Percentiles rank a stretch among this genome's conserved stretches.
Evolutionary conservation across 2,797 vertebrate species (phyloP).

Genomic region (Sciaenops ocellatus): DNA sequence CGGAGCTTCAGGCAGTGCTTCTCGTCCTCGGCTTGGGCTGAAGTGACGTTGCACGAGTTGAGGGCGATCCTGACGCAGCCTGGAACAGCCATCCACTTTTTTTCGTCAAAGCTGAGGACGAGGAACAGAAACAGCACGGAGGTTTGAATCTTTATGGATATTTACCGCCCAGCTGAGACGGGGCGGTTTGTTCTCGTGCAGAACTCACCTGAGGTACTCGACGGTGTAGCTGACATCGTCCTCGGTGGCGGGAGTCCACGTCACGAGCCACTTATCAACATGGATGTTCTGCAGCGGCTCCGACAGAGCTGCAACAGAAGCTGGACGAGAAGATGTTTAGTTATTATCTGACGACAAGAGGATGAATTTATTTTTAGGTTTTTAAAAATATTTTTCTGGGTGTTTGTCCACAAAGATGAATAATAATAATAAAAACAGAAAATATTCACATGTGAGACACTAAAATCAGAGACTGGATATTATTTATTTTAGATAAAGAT

Average conservation of each 20-base stretch:
- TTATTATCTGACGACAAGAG: too few relatives aligned
- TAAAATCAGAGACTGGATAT: too few relatives aligned
- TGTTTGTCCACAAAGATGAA: too few relatives aligned
- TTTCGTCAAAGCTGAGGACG: neutral
- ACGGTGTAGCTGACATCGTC: conserved; percentile 39
- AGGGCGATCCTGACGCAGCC: conserved; percentile 13
- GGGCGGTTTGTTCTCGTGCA: too few relatives aligned
- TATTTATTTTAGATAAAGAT: too few relatives aligned
- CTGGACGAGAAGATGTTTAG: neutral
- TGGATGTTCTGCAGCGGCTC: conserved; percentile 25
- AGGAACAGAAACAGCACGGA: neutral
- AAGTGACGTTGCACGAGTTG: conserved; percentile 41
- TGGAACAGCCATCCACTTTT: conserved; percentile 1
- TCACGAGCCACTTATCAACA: conserved; percentile 24
- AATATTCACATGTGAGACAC: too few relatives aligned
- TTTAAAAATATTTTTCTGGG: too few relatives aligned
- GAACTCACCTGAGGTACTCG: conserved; percentile 40
- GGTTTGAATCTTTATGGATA: neutral
- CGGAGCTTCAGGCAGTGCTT: conserved; percentile 34
- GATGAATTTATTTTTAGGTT: too few relatives aligned
- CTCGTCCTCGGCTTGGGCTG: fast-evolving
- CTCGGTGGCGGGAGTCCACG: conserved; percentile 24
- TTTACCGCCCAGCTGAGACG: neutral
- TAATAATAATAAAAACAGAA: too few relatives aligned
- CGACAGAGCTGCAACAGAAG: neutral